Evolutionary conservation across 1,140 invertebrate genomes (phyloP), one percentile per base, ranked within the genome.

Genomic region (Matsumurasca onukii): DNA sequence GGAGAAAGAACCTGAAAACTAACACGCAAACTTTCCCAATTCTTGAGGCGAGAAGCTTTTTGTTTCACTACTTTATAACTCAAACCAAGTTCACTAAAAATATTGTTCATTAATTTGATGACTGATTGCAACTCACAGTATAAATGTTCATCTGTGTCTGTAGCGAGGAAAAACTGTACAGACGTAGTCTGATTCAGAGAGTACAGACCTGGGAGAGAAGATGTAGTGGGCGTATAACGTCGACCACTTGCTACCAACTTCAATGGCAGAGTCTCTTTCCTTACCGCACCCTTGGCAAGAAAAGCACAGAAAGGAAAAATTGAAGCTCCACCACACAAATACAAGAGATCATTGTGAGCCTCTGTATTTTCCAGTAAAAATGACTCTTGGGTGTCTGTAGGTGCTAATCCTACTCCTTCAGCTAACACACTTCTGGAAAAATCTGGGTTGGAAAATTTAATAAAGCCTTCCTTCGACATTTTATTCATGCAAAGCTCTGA

Each of bases 1-100:
- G 77, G 76, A 0, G 88, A 90, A 82, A 83, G 90, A 80, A 91
- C 83, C 80, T 91, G 84, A 72, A 90, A 82, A 22, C 82, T 83
- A 1, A 86, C 73, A 71, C 84, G 80, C 61, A 88, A 79, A 70
- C 83, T 84, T 76, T 91, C 89, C 75, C 81, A 85, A 57, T 75
- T 70, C n/a, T 78, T 70, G 2, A 91, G 76, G 66, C 85, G 77
- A 34, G 78, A 66, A 12, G 87, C 85, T 2, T 86, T 73, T 48
- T 82, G 73, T 70, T 83, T 78, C 20, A 83, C 80, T 29, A 90
- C 77, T 31, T 83, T 79, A 76, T 86, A 90, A 78, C 89, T 85
- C 67, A 81, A 82, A n/a, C 81, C 83, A 17, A 91, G 70, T 27
- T 78, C 72, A 69, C 82, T 78, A 73, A 90, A 90, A 13, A 86